These are phyloP conservation scores for Corythoichthys intestinalis DNA, from an alignment of 2,113 vertebrate species.

Conservation along the genomic window DNA sequence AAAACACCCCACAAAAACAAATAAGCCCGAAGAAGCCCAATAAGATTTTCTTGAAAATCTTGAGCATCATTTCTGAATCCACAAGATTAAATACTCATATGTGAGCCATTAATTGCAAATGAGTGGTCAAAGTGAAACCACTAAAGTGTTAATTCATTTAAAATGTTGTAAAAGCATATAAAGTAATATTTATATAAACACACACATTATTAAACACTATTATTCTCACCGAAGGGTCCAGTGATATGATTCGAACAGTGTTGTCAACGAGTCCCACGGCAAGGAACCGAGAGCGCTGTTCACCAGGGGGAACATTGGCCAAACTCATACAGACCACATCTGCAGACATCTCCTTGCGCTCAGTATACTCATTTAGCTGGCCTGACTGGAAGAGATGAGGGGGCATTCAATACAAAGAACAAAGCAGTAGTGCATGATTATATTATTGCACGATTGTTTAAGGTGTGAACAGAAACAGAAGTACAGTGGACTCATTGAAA, in stretches of 20 bases:
- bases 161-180: too few species aligned
- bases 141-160: not conserved
- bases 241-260: slow-evolving; percentile 95
- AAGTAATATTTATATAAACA: too few species aligned
- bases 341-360: slow-evolving; percentile 97
- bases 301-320: slow-evolving; percentile 93
- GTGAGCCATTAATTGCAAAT: not conserved
- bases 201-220: not conserved
- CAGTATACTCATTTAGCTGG: slow-evolving; percentile 96
- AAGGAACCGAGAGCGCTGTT: slow-evolving; percentile 92
- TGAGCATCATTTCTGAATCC: too few species aligned
- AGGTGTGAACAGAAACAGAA: too few species aligned
- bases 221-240: slow-evolving; percentile 86
- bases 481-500: too few species aligned
- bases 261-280: slow-evolving; percentile 96
- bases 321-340: slow-evolving; percentile 98
- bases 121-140: not conserved
- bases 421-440: not conserved
- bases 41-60: too few species aligned
- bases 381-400: slow-evolving; percentile 77
- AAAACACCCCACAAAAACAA: too few species aligned
- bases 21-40: too few species aligned
- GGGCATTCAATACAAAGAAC: not conserved
- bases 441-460: too few species aligned
- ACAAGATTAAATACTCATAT: not conserved